phyloP scores from a whole-genome alignment of 1,140 invertebrate genomes.

The Leptonema lineaticorne region DNA sequence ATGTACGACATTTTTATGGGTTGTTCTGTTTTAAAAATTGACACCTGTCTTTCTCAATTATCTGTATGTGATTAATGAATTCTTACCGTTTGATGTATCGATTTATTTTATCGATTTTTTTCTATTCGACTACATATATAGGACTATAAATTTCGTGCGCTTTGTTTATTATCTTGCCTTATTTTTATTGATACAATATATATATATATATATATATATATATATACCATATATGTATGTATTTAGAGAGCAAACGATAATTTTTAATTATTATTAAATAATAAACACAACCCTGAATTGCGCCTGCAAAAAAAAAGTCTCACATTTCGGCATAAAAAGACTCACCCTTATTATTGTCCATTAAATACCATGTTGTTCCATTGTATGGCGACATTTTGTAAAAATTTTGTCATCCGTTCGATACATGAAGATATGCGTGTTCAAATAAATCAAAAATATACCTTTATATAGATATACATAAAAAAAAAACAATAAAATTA shows the following conservation, averaged over 20 bases:
- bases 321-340: conserved; percentile 23
- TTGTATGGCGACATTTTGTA: too few relatives aligned
- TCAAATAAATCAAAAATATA: neutral
- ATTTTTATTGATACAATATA: too few relatives aligned
- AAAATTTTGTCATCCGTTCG: neutral
- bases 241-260: neutral
- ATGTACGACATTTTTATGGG: neutral
- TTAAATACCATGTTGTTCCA: conserved; percentile 12
- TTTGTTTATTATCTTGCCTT: too few relatives aligned
- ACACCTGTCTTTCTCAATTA: neutral
- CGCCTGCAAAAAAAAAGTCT: neutral
- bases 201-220: too few relatives aligned
- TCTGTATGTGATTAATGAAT: neutral
- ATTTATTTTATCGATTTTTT: neutral
- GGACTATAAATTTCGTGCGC: neutral
- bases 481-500: too few relatives aligned
- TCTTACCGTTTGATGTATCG: neutral
- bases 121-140: neutral
- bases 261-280: neutral
- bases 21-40: neutral
- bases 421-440: neutral
- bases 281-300: neutral
- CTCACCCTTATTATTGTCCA: conserved; percentile 4
- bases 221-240: neutral
- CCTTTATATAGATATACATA: too few relatives aligned